Conservation (phyloP, 2,797 vertebrate genomes). For the Rhadinocentrus ornatus region DNA sequence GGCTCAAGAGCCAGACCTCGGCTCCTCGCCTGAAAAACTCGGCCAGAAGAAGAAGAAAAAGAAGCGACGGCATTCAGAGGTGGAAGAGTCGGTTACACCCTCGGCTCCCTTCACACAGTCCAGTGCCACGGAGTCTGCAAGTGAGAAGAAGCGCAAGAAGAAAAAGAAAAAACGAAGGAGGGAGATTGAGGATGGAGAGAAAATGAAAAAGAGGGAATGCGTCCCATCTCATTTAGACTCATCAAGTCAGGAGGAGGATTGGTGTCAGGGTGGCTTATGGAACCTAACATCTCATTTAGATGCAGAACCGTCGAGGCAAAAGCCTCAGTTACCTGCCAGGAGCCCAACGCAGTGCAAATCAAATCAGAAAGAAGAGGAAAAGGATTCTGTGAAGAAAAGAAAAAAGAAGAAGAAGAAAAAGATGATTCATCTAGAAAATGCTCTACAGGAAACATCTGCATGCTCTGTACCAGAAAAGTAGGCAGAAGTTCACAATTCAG, state of each 20-base stretch:
- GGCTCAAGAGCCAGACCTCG: slow-evolving; percentile 44
- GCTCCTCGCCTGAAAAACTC: slow-evolving; percentile 21
- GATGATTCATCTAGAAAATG: slow-evolving; percentile 46
- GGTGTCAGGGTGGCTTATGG: slow-evolving; percentile 83
- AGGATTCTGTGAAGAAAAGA: slow-evolving; percentile 30
- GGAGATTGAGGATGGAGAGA: slow-evolving; percentile 38
- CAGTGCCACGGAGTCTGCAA: slow-evolving; percentile 1
- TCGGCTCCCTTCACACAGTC: background rate
- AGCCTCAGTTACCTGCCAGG: background rate
- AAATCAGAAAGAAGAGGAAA: slow-evolving; percentile 18
- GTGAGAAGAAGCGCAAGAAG: slow-evolving; percentile 70
- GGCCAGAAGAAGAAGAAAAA: slow-evolving; percentile 78
- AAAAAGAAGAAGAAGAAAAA: slow-evolving; percentile 74
- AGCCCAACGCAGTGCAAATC: slow-evolving; percentile 9
- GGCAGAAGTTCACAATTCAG: background rate
- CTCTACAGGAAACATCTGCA: slow-evolving; percentile 35
- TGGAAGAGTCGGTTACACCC: slow-evolving; percentile 34
- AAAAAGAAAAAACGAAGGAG: slow-evolving; percentile 78
- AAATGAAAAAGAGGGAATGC: slow-evolving; percentile 8
- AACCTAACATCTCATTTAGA: slow-evolving; percentile 52
- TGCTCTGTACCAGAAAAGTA: slow-evolving; percentile 67
- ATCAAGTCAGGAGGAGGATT: slow-evolving; percentile 77
- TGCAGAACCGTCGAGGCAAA: slow-evolving; percentile 32
- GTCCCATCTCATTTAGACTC: slow-evolving; percentile 65
- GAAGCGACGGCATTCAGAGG: slow-evolving; percentile 75